Percentiles rank a stretch among this genome's conserved stretches.
Evolutionary conservation across 2,113 vertebrate species (phyloP).

Genomic region (Pimephales promelas): DNA sequence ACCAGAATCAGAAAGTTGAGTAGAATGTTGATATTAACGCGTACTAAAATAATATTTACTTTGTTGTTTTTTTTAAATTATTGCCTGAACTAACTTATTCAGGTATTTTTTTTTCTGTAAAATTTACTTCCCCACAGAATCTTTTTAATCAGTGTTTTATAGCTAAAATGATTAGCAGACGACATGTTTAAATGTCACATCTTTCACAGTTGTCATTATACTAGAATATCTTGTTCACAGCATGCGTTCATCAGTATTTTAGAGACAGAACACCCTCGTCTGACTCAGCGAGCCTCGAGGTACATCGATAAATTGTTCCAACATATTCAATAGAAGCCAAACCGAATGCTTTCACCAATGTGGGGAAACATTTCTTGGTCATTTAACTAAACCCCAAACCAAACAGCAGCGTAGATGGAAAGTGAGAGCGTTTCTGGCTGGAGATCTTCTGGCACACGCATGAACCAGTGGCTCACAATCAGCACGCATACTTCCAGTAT

Average conservation of each 20-base stretch:
- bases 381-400: slow-evolving; percentile 64
- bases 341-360: slow-evolving; percentile 6
- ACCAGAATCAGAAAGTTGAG: too few relatives aligned
- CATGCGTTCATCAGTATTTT: background rate
- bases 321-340: slow-evolving; percentile 11
- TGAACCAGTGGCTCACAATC: slow-evolving; percentile 59
- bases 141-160: too few relatives aligned
- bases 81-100: too few relatives aligned
- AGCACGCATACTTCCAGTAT: slow-evolving; percentile 46
- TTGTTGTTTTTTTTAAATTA: too few relatives aligned
- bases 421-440: slow-evolving; percentile 50
- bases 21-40: too few relatives aligned
- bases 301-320: slow-evolving; percentile 9
- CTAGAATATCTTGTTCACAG: background rate
- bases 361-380: slow-evolving; percentile 50
- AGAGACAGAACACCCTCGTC: background rate
- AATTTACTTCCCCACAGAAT: too few relatives aligned
- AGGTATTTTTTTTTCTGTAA: too few relatives aligned
- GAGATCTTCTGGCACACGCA: slow-evolving; percentile 60
- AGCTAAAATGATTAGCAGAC: background rate
- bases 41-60: too few relatives aligned
- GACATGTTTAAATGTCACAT: background rate
- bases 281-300: background rate
- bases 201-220: background rate
- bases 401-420: slow-evolving; percentile 62